Evolutionary conservation across 2,888 invertebrate species (phyloP), one percentile per base, ranked within the genome.

Genomic region (Amphipyra tragopoginis): DNA sequence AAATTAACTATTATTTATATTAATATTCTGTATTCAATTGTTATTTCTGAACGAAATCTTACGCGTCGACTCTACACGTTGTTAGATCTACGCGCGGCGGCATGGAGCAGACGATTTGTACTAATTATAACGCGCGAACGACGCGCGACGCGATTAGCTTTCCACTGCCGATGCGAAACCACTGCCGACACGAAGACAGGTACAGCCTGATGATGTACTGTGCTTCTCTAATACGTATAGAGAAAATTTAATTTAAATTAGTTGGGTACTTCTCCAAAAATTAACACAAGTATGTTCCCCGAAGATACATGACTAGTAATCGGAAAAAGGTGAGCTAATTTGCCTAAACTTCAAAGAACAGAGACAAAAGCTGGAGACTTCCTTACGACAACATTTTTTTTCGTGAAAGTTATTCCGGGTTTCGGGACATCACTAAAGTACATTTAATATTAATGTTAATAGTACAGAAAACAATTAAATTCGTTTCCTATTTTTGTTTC

Each of bases 101-200:
- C 83, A 74, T 74, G 81, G 72, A 86, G 86, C 85, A 90, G 86
- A 88, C 93, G 88, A 93, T 93, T 94, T 94, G 93, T 94, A 93
- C 92, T 93, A 93, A 94, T 94, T 93, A 93, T 93, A 90, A 93
- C 93, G 93, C 93, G 93, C 91, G 93, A 93, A 89, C 88, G 90
- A 87, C 84, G 86, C 86, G 84, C 86, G 88, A 88, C 87, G 83
- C 90, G 91, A 92, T 93, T 93, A 93, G 91, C 91, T 91, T 89
- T 89, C 88, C 86, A 87, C 85, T 88, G 82, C 78, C 79, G 80
- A 86, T 73, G 77, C 79, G 76, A 82, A 82, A 77, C 80, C 77
- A 65, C 75, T 74, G 51, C 61, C 53, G 70, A 67, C 63, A 76
- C 77, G 79, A 64, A 50, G 14, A 61, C 49, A 21, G 38, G 52